Evolutionary conservation across 2,797 vertebrate genomes (phyloP), one percentile per base, ranked within the genome.

Genomic region (Crotalus adamanteus): DNA sequence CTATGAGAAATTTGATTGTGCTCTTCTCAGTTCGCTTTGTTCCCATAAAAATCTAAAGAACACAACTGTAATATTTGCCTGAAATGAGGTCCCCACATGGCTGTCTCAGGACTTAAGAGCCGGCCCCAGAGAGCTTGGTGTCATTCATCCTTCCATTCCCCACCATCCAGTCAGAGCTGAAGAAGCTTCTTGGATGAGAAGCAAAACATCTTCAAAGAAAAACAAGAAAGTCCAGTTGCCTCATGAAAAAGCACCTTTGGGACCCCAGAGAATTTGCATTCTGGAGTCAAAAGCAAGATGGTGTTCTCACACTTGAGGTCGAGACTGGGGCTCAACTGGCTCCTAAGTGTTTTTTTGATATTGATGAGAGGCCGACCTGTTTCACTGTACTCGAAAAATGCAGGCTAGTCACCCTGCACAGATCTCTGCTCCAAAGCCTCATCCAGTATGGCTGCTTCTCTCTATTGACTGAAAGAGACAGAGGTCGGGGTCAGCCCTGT

Each of bases 1-100:
- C 94, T 95, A 92, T 94, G 91, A 89, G 95, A 96, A 95, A 95
- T 96, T 90, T 96, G 95, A 96, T 95, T 93, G 57, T 96, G 91
- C 96, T 95, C 95, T 97, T 97, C 92, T 95, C 95, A 93, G 93
- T 93, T 96, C 9, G 87, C 88, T 95, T 83, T 47, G 73, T 83
- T 93, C 90, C 94, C 93, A 94, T 94, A 90, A 92, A 93, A 86
- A 56, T 93, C 89, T 95, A 91, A 93, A 93, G 18, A 26, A 92
- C 91, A 93, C 57, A 51, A 83, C 4, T 83, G 55, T 88, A 60
- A 56, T 26, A 47, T 83, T 93, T 65, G 56, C 87, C 22, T 90
- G 55, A 65, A 86, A 90, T 93, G 91, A 92, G 6, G 90, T 59
- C 57, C 93, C 87, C 14, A 88, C 5, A 93, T 0, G 65, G 42